phyloP scores from a whole-genome alignment of 2,113 vertebrate genomes.

The Hepsetus odoe region DNA sequence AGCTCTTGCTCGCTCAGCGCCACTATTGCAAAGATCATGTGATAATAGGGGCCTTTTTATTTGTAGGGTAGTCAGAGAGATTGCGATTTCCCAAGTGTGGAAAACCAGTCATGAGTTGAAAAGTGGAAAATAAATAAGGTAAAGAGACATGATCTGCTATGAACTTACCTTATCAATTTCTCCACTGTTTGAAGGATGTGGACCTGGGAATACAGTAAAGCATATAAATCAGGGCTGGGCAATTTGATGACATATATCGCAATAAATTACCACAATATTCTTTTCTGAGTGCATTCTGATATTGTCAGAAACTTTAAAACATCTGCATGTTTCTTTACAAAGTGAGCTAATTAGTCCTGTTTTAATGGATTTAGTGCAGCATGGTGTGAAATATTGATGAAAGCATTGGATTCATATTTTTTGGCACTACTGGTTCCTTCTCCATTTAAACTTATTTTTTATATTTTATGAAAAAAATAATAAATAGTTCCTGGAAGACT shows the following conservation, averaged over 20 bases:
- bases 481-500: no score
- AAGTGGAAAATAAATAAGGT: neutral
- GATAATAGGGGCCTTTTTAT: constrained; percentile 3
- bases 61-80: neutral
- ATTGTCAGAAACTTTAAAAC: neutral
- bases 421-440: no score
- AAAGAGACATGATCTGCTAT: constrained; percentile 3
- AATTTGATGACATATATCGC: no score
- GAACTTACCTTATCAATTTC: constrained; percentile 78
- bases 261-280: no score
- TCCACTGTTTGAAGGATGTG: constrained; percentile 71
- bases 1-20: neutral
- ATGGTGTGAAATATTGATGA: no score
- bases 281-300: neutral
- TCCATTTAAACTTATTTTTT: no score
- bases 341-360: no score
- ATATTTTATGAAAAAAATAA: no score
- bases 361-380: no score
- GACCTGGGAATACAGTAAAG: constrained; percentile 64
- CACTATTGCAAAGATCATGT: neutral
- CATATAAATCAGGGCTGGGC: no score
- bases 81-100: neutral
- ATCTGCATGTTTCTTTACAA: no score
- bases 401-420: no score
- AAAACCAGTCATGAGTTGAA: neutral